Evolutionary conservation across 2,888 invertebrate genomes (phyloP), one percentile per base, ranked within the genome.

Genomic region (Leuctra nigra): DNA sequence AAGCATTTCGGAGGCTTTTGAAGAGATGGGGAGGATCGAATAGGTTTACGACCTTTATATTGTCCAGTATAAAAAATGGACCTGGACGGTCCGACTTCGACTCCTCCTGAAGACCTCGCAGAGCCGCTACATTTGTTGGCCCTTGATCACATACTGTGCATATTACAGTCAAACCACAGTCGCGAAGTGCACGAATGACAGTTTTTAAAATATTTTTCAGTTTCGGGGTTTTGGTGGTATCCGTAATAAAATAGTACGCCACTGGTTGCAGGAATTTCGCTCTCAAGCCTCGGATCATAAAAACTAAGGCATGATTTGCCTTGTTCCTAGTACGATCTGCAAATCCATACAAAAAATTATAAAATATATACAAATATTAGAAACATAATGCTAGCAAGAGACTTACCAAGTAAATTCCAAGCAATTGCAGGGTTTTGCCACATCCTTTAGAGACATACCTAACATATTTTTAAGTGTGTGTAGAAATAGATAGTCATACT

Each of bases 71-170:
- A 39, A 53, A 53, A 11, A 36, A 36, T 36, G 36, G 39, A 2
- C 53, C 24, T 11, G 39, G 1, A 7, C 38, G 23, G 11, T 38
- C 39, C 4, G 39, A 4, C 14, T 39, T 13, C 13, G 35, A 24
- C 16, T 35, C 22, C 9, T 25, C 7, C 13, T 53, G 36, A 16
- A 29, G 14, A 9, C 20, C 14, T n/a, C 35, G 33, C 14, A 58
- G 6, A 2, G 44, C 46, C n/a, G 24, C 13, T 24, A 33, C 35
- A 25, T 53, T 56, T 33, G 36, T 35, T 3, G 59, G 14, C 11
- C 36, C 38, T 47, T 56, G 56, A 38, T 59, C 59, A 38, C 59
- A 59, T 20, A 59, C 55, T 36, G 56, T 59, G 4, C 53, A 53
- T 16, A 56, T 36, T 7, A 59, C 44, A 9, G 25, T 33, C 4